A percentile compares a stretch with the other conserved stretches of the same genome.
Evolutionary conservation across 2,113 vertebrate genomes (phyloP).

Genomic region (Alligator sinensis): DNA sequence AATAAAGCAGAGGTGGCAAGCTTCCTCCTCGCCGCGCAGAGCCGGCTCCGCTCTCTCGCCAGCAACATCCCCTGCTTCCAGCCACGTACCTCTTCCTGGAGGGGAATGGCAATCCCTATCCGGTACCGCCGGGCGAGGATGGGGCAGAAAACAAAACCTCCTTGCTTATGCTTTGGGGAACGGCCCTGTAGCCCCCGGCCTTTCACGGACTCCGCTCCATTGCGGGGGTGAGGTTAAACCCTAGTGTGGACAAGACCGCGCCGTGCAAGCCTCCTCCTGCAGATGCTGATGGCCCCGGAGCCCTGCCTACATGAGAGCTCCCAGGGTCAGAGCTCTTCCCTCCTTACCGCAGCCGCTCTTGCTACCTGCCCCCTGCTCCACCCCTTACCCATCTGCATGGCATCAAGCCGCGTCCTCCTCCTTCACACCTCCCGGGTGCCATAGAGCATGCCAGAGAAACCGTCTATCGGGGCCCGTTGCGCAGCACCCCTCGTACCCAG

Average conservation of each 20-base stretch:
- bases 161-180: background rate
- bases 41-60: slow-evolving; percentile 69
- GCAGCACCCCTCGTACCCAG: no score
- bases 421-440: no score
- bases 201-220: background rate
- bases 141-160: fast-evolving
- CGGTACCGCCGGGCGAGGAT: fast-evolving
- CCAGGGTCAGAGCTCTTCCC: background rate
- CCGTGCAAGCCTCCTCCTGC: no score
- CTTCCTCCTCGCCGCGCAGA: slow-evolving; percentile 54
- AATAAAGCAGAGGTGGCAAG: slow-evolving; percentile 61
- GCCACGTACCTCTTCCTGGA: background rate
- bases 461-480: no score
- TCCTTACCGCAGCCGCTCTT: background rate
- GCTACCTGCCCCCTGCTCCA: no score
- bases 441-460: no score
- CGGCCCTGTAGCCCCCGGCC: background rate
- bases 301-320: background rate
- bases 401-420: no score
- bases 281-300: background rate
- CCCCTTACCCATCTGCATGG: background rate
- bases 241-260: background rate
- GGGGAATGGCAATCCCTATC: background rate
- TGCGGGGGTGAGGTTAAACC: background rate
- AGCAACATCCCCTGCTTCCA: background rate